Evolutionary conservation across 2,113 vertebrate species (phyloP).

Genomic region (Chamaea fasciata): DNA sequence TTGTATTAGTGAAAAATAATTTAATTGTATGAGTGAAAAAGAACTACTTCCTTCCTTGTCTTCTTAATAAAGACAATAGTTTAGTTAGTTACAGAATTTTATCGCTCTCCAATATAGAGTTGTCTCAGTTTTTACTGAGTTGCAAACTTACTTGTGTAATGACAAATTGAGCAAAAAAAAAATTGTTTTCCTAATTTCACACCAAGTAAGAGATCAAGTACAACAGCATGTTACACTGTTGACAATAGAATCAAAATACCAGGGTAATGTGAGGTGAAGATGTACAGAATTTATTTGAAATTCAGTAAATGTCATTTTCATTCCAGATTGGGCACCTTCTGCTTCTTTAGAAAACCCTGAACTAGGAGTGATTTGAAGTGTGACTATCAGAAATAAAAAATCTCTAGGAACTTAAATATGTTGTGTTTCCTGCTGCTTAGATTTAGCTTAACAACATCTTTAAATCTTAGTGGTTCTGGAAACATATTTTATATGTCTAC

Average conservation of each 20-base stretch:
- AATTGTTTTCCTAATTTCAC: constrained; percentile 21
- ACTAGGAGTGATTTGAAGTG: not conserved
- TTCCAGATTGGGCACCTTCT: constrained; percentile 30
- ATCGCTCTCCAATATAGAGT: not conserved
- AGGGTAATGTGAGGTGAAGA: constrained; percentile 3
- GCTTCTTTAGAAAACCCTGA: constrained; percentile 36
- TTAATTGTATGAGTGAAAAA: not conserved
- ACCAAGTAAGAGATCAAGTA: constrained; percentile 29
- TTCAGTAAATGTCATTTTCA: constrained; percentile 4
- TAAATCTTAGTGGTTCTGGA: not conserved
- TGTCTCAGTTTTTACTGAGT: not conserved
- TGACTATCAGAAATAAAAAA: constrained; percentile 9
- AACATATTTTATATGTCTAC: not conserved
- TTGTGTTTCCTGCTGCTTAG: constrained; percentile 11
- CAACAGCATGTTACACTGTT: not conserved
- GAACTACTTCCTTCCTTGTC: not conserved
- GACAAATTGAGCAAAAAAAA: not conserved
- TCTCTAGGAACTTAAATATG: constrained; percentile 26
- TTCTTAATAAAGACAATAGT: not conserved
- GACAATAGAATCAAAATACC: constrained; percentile 19
- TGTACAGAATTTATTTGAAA: not conserved
- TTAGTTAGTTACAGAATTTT: not conserved
- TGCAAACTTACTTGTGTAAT: not conserved
- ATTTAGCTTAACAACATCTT: not conserved
- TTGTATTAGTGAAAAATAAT: not conserved